Evolutionary conservation across 2,888 invertebrate species (phyloP), one percentile per base, ranked within the genome.

Genomic region (Cyrtodaria siliqua): DNA sequence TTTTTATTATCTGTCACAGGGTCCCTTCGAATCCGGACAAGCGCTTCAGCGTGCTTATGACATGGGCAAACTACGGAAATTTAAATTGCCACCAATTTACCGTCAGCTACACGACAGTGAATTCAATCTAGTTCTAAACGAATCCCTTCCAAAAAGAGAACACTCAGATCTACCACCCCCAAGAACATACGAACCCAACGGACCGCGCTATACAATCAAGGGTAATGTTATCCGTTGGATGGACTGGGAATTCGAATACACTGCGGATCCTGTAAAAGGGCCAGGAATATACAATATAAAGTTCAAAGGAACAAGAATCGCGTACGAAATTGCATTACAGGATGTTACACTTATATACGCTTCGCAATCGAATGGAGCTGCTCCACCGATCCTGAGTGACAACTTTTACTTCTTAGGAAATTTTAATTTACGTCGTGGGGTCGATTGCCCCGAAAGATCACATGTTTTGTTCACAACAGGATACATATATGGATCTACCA

Each of bases 241-340:
- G 82, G 88, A 84, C 4, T 89, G 88, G 88, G 53, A 77, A 23
- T 86, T 86, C 53, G 82, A 86, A 29, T 76, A 84, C 52, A 56
- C 68, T 27, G 74, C 79, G n/a, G 71, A 80, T 29, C 61, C 79
- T 27, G 66, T 82, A 38, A 69, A 70, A 26, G 87, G 87, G 0
- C 80, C 82, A 1, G 68, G 66, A 12, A 57, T 86, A 18, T 81
- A 70, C 49, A 73, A 86, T 55, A 70, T 87, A 4, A 79, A 67
- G 18, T 89, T 83, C 72, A 74, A 83, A 57, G 79, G 75, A 33
- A 68, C 83, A 18, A 52, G 86, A 24, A 79, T 89, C 6, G 82
- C 85, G 6, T 89, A 87, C 57, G 89, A 89, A 60, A 82, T 87
- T 8, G 82, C 86, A 24, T 59, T 88, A 20, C 83, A 85, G 49